Evolutionary conservation across 2,113 vertebrate genomes (phyloP).

Genomic region (Aythya baeri): DNA sequence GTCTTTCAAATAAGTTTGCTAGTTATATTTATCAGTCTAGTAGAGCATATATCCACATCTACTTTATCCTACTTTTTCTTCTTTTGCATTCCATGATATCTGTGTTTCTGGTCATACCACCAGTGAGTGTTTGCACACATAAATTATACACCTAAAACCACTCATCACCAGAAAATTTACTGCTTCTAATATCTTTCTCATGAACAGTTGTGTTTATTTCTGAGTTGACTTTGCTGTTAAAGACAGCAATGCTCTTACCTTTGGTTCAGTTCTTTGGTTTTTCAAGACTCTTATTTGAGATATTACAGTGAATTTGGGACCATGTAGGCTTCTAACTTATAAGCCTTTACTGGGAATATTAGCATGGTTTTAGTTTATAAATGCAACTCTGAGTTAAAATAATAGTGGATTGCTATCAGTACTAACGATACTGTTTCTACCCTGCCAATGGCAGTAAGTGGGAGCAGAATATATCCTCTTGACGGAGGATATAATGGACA

Average conservation of each 20-base stretch:
- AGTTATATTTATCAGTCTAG: slow-evolving; percentile 37
- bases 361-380: slow-evolving; percentile 20
- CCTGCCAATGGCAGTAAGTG: not conserved
- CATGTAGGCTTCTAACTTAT: not conserved
- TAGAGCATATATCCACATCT: slow-evolving; percentile 24
- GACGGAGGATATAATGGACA: not conserved
- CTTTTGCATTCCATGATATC: slow-evolving; percentile 48
- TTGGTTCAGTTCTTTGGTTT: slow-evolving; percentile 55
- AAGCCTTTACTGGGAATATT: not conserved
- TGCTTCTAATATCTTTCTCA: slow-evolving; percentile 68
- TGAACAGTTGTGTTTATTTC: slow-evolving; percentile 69
- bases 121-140: slow-evolving; percentile 58
- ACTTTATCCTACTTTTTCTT: slow-evolving; percentile 19
- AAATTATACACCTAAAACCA: slow-evolving; percentile 63
- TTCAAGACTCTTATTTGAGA: slow-evolving; percentile 25
- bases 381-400: not conserved
- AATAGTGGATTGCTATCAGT: not conserved
- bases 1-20: slow-evolving; percentile 37
- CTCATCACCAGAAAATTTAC: slow-evolving; percentile 69
- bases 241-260: slow-evolving; percentile 15
- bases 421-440: not conserved
- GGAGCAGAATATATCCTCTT: not conserved
- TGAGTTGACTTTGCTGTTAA: slow-evolving; percentile 47
- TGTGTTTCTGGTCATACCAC: slow-evolving; percentile 53
- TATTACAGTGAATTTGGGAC: slow-evolving; percentile 8